Evolutionary conservation across 2,888 invertebrate genomes (phyloP).

Genomic region (Celastrina argiolus): DNA sequence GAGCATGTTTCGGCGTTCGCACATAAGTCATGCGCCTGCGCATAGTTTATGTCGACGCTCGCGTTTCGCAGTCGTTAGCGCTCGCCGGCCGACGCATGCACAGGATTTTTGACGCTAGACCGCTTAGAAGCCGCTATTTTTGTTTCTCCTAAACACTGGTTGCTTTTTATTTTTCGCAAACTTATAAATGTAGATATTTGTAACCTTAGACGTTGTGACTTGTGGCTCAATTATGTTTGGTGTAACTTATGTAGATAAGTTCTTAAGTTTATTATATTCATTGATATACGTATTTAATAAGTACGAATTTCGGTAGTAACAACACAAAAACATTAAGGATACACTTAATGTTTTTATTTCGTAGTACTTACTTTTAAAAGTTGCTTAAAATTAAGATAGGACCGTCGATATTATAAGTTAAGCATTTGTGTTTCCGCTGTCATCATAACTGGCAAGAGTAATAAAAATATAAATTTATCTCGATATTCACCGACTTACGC

Average conservation of each 20-base stretch:
- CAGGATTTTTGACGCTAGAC: constrained; percentile 52
- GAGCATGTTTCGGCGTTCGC: constrained; percentile 27
- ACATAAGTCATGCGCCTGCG: constrained; percentile 49
- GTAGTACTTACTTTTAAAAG: background rate
- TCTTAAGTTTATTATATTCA: background rate
- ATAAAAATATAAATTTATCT: constrained; percentile 38
- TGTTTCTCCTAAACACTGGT: constrained; percentile 32
- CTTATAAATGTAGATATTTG: constrained; percentile 1
- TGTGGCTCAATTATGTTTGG: background rate
- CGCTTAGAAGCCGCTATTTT: constrained; percentile 47
- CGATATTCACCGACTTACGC: constrained; percentile 31
- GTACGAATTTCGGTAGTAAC: too few relatives aligned
- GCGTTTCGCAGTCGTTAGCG: constrained; percentile 51
- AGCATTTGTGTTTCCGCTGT: constrained; percentile 9
- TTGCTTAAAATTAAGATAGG: background rate
- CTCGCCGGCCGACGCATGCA: constrained; percentile 45
- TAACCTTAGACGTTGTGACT: constrained; percentile 6
- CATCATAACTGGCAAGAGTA: constrained; percentile 22
- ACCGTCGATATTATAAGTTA: background rate
- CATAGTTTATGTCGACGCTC: constrained; percentile 47
- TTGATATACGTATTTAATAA: too few relatives aligned
- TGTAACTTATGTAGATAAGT: background rate
- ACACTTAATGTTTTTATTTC: too few relatives aligned
- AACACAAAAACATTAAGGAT: background rate
- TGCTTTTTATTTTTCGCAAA: background rate